These are phyloP conservation scores for Heterotis niloticus DNA, from an alignment of 2,113 vertebrate species.

Conservation along the genomic window DNA sequence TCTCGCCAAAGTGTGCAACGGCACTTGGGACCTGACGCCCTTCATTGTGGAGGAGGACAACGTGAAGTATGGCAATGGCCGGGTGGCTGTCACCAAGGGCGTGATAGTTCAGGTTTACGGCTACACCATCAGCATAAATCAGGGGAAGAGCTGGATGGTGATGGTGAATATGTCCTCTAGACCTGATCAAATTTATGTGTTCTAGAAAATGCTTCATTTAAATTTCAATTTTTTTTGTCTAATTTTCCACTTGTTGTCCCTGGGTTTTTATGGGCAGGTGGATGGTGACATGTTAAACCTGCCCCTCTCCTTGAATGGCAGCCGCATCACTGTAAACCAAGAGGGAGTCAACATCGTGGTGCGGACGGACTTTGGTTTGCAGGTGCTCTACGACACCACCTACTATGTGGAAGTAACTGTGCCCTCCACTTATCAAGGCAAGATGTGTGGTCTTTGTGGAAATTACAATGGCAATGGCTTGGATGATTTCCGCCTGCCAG, in stretches of 20 bases:
- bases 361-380: constrained; percentile 56
- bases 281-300: constrained; percentile 53
- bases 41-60: constrained; percentile 58
- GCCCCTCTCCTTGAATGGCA: constrained; percentile 46
- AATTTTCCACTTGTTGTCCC: background rate
- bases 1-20: constrained; percentile 50
- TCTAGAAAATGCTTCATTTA: no score
- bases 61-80: constrained; percentile 48
- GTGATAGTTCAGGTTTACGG: constrained; percentile 51
- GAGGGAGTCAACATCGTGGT: constrained; percentile 54
- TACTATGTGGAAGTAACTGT: constrained; percentile 51
- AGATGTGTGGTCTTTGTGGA: constrained; percentile 62
- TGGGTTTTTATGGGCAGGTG: constrained; percentile 34
- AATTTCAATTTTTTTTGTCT: no score
- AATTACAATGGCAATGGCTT: constrained; percentile 52
- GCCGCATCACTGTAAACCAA: constrained; percentile 47
- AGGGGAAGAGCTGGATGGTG: constrained; percentile 50
- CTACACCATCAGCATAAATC: constrained; percentile 50
- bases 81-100: constrained; percentile 52
- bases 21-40: constrained; percentile 33
- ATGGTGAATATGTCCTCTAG: constrained; percentile 47
- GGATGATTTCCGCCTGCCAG: constrained; percentile 59
- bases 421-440: constrained; percentile 51
- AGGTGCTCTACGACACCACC: constrained; percentile 53
- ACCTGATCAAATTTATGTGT: no score